phyloP scores from a whole-genome alignment of 2,888 invertebrate species.

The Spisula subtruncata region DNA sequence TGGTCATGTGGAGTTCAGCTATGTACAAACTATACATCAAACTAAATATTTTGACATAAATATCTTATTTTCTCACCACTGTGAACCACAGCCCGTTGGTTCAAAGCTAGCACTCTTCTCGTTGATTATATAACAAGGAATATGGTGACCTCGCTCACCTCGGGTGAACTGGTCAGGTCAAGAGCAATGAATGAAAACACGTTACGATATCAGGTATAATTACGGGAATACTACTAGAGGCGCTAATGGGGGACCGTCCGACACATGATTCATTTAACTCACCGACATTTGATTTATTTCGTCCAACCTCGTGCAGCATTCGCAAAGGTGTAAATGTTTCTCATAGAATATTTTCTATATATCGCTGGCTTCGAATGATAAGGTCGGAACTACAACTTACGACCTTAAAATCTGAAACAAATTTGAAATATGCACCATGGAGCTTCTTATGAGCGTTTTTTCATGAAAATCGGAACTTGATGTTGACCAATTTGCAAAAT shows the following conservation, averaged over 20 bases:
- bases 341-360: too few relatives aligned
- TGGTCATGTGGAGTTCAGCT: too few relatives aligned
- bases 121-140: slow-evolving; percentile 27
- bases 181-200: slow-evolving; percentile 39
- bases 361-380: too few relatives aligned
- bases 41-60: too few relatives aligned
- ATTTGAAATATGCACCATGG: too few relatives aligned
- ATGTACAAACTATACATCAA: too few relatives aligned
- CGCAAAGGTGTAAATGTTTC: too few relatives aligned
- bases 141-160: slow-evolving; percentile 28
- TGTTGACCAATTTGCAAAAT: too few relatives aligned
- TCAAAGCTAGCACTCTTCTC: not conserved
- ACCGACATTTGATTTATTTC: not conserved
- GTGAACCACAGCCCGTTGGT: not conserved
- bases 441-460: too few relatives aligned
- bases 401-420: too few relatives aligned
- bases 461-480: too few relatives aligned
- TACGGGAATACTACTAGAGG: not conserved
- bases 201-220: slow-evolving; percentile 20
- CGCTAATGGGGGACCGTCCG: not conserved
- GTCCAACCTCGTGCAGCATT: not conserved
- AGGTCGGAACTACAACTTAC: too few relatives aligned
- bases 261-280: not conserved
- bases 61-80: not conserved
- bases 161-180: slow-evolving; percentile 45